Conservation (phyloP, 1,140 invertebrate genomes). For the Linepithema humile region DNA sequence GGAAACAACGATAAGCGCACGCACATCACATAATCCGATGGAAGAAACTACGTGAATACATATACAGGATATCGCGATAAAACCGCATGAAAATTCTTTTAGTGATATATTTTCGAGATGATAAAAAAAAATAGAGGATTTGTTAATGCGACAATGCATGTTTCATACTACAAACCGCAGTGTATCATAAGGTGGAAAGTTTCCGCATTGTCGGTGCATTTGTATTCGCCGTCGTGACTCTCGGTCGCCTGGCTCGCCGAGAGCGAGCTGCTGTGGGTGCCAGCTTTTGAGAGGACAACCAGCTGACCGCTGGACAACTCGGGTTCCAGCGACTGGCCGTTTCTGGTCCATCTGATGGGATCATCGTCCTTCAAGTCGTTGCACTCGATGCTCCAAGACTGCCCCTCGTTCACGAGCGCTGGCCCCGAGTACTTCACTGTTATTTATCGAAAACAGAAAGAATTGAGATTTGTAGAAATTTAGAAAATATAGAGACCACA, state of each 20-base stretch:
- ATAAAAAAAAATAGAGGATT: background rate
- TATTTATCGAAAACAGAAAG: conserved; percentile 54
- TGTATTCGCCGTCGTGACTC: conserved; percentile 79
- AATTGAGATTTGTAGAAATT: background rate
- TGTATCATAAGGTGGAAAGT: conserved; percentile 75
- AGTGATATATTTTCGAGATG: background rate
- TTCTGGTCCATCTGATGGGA: conserved; percentile 78
- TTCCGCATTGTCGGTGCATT: conserved; percentile 72
- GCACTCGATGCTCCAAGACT: conserved; percentile 78
- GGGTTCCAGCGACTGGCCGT: conserved; percentile 74
- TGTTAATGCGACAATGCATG: background rate
- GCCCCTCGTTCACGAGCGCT: conserved; percentile 69
- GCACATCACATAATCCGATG: background rate
- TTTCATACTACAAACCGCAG: conserved; percentile 76
- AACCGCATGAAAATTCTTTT: background rate
- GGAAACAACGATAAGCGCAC: background rate
- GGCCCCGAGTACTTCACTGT: conserved; percentile 74
- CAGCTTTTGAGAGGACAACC: conserved; percentile 65
- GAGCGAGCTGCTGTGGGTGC: conserved; percentile 68
- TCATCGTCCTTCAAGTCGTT: conserved; percentile 66
- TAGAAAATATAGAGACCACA: background rate
- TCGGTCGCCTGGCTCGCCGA: conserved; percentile 69
- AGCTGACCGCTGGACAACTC: conserved; percentile 74
- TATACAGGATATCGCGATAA: background rate
- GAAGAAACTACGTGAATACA: background rate